phyloP scores from a whole-genome alignment of 2,888 invertebrate species.

The Pyrochroa serraticornis region DNA sequence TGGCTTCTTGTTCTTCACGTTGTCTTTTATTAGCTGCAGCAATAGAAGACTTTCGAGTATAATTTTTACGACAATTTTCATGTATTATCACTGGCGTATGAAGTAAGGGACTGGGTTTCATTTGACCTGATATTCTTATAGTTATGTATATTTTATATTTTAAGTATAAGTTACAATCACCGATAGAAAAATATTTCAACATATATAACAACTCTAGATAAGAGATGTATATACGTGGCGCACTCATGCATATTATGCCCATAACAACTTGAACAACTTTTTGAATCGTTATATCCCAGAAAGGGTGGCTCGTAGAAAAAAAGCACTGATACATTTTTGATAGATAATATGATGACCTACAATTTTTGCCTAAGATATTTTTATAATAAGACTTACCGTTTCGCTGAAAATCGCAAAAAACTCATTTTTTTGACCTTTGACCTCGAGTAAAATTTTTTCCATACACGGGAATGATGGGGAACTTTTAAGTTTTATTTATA shows the following conservation, averaged over 20 bases:
- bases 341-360: neutral
- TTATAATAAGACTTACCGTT: neutral
- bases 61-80: no score
- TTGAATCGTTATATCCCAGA: no score
- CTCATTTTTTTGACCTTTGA: neutral
- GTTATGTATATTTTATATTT: no score
- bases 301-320: no score
- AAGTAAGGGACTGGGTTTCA: no score
- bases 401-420: constrained; percentile 1
- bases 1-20: no score
- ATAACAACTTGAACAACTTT: neutral
- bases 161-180: neutral
- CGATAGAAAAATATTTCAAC: constrained; percentile 4
- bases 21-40: no score
- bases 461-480: constrained; percentile 10
- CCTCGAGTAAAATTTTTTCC: neutral
- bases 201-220: constrained; percentile 9
- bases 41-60: no score
- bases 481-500: constrained; percentile 12
- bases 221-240: constrained; percentile 7
- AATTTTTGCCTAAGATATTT: neutral
- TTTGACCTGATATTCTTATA: no score
- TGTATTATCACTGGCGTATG: no score
- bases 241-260: neutral
- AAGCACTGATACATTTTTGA: neutral